Percentiles rank a stretch among this genome's conserved stretches.
Conservation (phyloP, 2,888 invertebrate genomes). For the Protodeltote pygarga region DNA sequence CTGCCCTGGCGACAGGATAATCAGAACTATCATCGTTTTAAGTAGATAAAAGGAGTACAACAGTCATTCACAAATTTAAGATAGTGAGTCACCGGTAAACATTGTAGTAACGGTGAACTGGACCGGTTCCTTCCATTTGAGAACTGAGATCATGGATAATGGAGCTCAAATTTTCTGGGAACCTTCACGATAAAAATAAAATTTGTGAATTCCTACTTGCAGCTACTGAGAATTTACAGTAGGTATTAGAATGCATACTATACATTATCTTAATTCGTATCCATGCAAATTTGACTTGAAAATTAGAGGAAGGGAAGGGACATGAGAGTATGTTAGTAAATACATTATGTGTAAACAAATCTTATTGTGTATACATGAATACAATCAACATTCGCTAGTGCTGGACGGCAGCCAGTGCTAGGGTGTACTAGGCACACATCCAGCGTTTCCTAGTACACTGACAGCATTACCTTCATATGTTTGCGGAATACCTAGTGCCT, state of each 20-base stretch:
- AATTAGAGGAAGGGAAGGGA: no score
- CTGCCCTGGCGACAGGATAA: not conserved
- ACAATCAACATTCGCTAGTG: conserved; percentile 49
- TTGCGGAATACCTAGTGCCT: conserved; percentile 64
- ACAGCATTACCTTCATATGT: conserved; percentile 67
- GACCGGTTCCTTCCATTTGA: conserved; percentile 37
- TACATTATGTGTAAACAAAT: conserved; percentile 39
- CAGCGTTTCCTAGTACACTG: conserved; percentile 79
- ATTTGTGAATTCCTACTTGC: conserved; percentile 11
- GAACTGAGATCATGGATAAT: conserved; percentile 46
- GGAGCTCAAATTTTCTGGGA: conserved; percentile 37
- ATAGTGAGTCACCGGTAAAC: conserved; percentile 43
- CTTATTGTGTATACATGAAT: conserved; percentile 44
- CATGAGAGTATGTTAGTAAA: conserved; percentile 26
- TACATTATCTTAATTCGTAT: no score
- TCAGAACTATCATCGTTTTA: conserved; percentile 14
- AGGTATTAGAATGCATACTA: no score
- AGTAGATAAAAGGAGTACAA: conserved; percentile 19
- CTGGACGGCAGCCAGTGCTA: conserved; percentile 71
- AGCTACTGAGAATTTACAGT: conserved; percentile 13
- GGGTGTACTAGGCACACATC: conserved; percentile 70
- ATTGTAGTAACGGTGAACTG: conserved; percentile 47
- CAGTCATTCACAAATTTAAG: conserved; percentile 43
- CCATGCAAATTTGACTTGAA: no score
- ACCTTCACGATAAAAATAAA: conserved; percentile 28